Conservation (phyloP, 2,888 invertebrate genomes). For the Orthosia gracilis region DNA sequence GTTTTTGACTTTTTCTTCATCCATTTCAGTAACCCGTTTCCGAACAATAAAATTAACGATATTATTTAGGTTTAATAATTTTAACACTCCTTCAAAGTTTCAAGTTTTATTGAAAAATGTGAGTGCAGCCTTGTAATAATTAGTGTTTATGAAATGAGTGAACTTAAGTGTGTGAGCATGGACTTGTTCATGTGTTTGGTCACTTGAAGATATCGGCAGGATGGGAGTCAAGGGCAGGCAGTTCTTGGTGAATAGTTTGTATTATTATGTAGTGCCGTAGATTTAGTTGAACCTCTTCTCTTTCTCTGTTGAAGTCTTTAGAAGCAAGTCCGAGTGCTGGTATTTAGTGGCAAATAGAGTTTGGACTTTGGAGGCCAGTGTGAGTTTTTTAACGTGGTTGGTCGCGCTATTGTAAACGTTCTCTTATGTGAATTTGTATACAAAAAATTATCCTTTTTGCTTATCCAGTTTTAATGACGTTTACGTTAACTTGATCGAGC, state of each 20-base stretch:
- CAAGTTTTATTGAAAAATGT: conserved; percentile 17
- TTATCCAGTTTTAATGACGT: too few relatives aligned
- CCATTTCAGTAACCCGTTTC: not conserved
- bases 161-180: conserved; percentile 40
- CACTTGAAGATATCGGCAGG: conserved; percentile 60
- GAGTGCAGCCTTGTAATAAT: conserved; percentile 11
- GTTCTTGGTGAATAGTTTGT: conserved; percentile 80
- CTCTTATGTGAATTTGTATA: too few relatives aligned
- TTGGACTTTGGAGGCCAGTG: too few relatives aligned
- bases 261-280: conserved; percentile 45
- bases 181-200: conserved; percentile 39
- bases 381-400: too few relatives aligned
- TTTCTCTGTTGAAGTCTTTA: too few relatives aligned
- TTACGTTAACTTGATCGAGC: too few relatives aligned
- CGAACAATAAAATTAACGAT: not conserved
- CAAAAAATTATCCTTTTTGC: too few relatives aligned
- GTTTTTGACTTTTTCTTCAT: too few relatives aligned
- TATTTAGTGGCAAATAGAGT: not conserved
- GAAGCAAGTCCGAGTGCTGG: not conserved
- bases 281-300: conserved; percentile 3
- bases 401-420: too few relatives aligned
- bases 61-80: not conserved
- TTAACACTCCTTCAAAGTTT: conserved; percentile 19
- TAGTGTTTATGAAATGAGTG: conserved; percentile 51
- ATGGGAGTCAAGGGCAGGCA: conserved; percentile 85